Percentiles rank a stretch among this genome's conserved stretches.
Evolutionary conservation across 2,113 vertebrate species (phyloP).

Genomic region (Aplodontia rufa): DNA sequence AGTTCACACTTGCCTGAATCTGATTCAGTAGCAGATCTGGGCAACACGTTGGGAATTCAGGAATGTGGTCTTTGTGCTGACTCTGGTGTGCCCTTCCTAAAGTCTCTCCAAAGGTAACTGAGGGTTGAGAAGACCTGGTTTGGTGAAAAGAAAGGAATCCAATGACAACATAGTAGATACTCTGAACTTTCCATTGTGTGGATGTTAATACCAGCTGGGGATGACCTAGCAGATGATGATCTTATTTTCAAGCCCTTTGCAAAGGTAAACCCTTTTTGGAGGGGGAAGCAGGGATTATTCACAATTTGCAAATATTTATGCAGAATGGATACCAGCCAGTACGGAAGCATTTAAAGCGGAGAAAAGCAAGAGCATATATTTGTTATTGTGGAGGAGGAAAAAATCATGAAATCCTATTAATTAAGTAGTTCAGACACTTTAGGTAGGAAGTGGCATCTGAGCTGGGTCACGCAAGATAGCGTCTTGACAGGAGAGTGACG

Average conservation of each 20-base stretch:
- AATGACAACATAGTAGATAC: slow-evolving; percentile 51
- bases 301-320: slow-evolving; percentile 34
- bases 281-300: not conserved
- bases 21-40: slow-evolving; percentile 48
- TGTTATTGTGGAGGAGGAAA: not conserved
- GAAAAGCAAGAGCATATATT: not conserved
- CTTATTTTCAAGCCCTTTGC: slow-evolving; percentile 52
- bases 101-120: slow-evolving; percentile 50
- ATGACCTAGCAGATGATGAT: too few species aligned
- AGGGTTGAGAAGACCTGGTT: slow-evolving; percentile 61
- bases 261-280: not conserved
- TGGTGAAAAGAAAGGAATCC: slow-evolving; percentile 62
- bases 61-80: slow-evolving; percentile 47
- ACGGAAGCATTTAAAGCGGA: not conserved
- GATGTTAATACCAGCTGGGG: slow-evolving; percentile 2
- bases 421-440: not conserved
- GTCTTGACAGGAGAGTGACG: not conserved
- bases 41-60: slow-evolving; percentile 53
- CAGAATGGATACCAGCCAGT: not conserved
- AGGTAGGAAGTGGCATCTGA: not conserved
- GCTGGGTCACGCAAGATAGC: not conserved
- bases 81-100: slow-evolving; percentile 4
- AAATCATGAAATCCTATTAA: not conserved
- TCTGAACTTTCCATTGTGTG: slow-evolving; percentile 52
- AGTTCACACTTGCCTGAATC: slow-evolving; percentile 60